phyloP scores from a whole-genome alignment of 1,140 invertebrate genomes.

The Gyrodactylus bullatarudis region DNA sequence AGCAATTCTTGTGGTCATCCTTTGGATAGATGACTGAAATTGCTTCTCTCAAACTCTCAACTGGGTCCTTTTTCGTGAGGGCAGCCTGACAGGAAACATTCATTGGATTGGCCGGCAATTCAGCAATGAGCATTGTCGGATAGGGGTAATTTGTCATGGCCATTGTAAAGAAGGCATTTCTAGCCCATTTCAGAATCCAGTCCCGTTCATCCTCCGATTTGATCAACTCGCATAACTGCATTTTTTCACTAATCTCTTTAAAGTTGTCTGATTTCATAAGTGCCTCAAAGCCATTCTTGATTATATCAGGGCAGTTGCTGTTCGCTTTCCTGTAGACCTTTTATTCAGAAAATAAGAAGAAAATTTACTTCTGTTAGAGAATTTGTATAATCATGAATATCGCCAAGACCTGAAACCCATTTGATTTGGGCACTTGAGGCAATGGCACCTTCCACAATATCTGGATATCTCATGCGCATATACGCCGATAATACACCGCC shows the following conservation, averaged over 20 bases:
- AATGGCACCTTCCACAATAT: conserved; percentile 26
- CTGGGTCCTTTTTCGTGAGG: neutral
- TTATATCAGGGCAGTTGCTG: no score
- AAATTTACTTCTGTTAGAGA: no score
- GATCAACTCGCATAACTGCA: conserved; percentile 12
- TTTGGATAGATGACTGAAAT: neutral
- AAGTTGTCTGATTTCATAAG: no score
- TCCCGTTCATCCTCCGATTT: conserved; percentile 11
- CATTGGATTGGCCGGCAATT: conserved; percentile 45
- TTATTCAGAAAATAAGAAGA: conserved; percentile 22
- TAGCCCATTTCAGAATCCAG: conserved; percentile 16
- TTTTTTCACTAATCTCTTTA: neutral
- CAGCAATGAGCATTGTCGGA: conserved; percentile 34
- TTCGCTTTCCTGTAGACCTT: no score
- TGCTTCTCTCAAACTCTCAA: neutral
- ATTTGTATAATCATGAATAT: conserved; percentile 43
- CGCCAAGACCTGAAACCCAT: conserved; percentile 40
- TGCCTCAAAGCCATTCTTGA: no score
- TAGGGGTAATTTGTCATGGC: conserved; percentile 80
- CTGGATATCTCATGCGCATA: conserved; percentile 71
- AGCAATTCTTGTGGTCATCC: conserved; percentile 10
- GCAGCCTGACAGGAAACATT: conserved; percentile 20
- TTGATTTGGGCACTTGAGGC: conserved; percentile 67
- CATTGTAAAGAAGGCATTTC: conserved; percentile 35
- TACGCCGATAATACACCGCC: conserved; percentile 76